Evolutionary conservation across 92 coral and sea anemone genomes (phyloP).

Genomic region (Heliopora coerulea): DNA sequence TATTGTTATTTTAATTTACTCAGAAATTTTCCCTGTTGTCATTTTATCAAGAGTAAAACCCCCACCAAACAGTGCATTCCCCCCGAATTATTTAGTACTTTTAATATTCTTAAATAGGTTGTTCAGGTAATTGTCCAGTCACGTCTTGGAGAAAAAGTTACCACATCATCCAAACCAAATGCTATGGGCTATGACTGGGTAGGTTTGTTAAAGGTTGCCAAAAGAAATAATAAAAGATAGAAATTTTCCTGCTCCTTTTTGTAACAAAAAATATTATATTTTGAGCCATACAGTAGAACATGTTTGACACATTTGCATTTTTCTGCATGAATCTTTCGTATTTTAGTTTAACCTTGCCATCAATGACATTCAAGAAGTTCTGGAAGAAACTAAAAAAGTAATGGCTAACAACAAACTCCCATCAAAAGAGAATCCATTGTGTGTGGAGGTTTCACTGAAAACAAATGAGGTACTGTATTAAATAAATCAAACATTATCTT

Average conservation of each 20-base stretch:
- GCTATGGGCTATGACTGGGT: constrained; percentile 98
- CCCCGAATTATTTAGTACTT: too few species aligned
- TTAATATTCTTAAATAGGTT: constrained; percentile 46
- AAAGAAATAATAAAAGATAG: too few species aligned
- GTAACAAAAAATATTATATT: too few species aligned
- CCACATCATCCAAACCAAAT: constrained; percentile 78
- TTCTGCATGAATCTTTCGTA: too few species aligned
- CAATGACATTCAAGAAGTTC: constrained; percentile 79
- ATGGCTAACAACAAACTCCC: constrained; percentile 72
- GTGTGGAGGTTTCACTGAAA: constrained; percentile 86
- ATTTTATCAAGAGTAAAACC: too few species aligned
- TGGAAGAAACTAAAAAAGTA: constrained; percentile 77
- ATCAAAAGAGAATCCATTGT: constrained; percentile 69
- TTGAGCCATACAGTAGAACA: too few species aligned
- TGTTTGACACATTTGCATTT: too few species aligned
- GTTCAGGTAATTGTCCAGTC: constrained; percentile 97
- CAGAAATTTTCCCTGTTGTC: too few species aligned
- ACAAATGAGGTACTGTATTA: constrained; percentile 69
- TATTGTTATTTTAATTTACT: too few species aligned
- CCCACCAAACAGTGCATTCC: too few species aligned
- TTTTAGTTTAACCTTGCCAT: constrained; percentile 90
- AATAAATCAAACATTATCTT: background rate
- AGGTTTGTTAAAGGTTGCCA: too few species aligned
- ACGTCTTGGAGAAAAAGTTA: constrained; percentile 82
- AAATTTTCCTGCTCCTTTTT: too few species aligned